Evolutionary conservation across 2,797 vertebrate species (phyloP).

Genomic region (Chelon auratus): DNA sequence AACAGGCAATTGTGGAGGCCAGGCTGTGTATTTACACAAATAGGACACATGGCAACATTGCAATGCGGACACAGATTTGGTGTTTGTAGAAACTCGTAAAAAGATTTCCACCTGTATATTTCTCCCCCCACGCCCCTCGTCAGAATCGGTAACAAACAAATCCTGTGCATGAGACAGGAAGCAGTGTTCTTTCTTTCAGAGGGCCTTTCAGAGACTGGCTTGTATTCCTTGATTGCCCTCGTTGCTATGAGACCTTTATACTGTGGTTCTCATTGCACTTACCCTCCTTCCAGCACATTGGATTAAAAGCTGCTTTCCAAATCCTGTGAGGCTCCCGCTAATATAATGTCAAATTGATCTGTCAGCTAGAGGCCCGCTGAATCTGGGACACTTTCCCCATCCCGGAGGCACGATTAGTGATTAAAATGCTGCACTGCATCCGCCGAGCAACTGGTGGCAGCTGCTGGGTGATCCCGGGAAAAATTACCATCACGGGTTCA

Average conservation of each 20-base stretch:
- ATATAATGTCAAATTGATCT: conserved; percentile 76
- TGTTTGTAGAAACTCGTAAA: background rate
- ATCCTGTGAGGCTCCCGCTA: conserved; percentile 55
- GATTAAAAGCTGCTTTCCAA: conserved; percentile 70
- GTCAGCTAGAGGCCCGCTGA: conserved; percentile 63
- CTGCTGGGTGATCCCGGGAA: conserved; percentile 26
- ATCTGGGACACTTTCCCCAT: conserved; percentile 66
- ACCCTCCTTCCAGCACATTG: conserved; percentile 48
- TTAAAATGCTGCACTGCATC: conserved; percentile 52
- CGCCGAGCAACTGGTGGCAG: conserved; percentile 52
- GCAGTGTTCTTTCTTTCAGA: background rate
- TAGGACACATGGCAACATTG: background rate
- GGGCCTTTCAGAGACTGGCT: background rate
- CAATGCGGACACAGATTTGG: background rate
- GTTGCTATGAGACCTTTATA: conserved; percentile 25
- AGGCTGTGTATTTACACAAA: conserved; percentile 12
- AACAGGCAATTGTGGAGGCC: conserved; percentile 9
- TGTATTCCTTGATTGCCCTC: conserved; percentile 7
- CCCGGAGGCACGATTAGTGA: conserved; percentile 62
- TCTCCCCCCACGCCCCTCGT: background rate
- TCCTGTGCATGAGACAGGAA: background rate
- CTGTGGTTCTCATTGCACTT: conserved; percentile 45
- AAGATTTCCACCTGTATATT: background rate
- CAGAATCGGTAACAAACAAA: background rate
- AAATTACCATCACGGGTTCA: conserved; percentile 25